A percentile compares a stretch with the other conserved stretches of the same genome.
Conservation (phyloP, 2,797 vertebrate genomes). For the Spondyliosoma cantharus region DNA sequence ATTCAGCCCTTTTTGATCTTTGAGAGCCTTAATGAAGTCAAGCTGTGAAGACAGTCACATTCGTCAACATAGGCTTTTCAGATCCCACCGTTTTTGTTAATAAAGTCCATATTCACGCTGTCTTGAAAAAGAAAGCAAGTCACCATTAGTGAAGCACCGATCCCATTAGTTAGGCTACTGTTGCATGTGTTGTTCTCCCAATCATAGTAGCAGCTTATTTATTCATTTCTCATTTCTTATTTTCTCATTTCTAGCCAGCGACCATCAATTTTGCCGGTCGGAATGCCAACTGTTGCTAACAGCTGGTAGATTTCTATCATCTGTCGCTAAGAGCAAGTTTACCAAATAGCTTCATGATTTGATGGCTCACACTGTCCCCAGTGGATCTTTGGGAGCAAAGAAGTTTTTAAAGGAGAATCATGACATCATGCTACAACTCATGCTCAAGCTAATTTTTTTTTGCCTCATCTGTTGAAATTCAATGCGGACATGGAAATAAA, state of each 20-base stretch:
- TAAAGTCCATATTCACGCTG: neutral
- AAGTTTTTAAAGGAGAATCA: too few relatives aligned
- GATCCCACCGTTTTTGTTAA: neutral
- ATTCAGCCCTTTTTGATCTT: constrained; percentile 12
- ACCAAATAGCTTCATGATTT: too few relatives aligned
- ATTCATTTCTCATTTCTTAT: neutral
- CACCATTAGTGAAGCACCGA: fast-evolving
- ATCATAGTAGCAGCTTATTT: neutral
- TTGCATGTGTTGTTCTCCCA: neutral
- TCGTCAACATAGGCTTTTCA: neutral
- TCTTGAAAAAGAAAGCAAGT: neutral
- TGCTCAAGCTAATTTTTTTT: neutral
- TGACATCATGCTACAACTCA: neutral
- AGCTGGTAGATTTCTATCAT: neutral
- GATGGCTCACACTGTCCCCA: neutral
- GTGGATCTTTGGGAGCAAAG: neutral
- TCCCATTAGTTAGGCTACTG: neutral
- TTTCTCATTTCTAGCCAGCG: neutral
- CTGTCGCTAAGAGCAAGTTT: neutral
- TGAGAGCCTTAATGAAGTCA: neutral
- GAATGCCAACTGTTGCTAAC: neutral
- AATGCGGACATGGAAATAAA: neutral
- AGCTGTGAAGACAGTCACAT: neutral
- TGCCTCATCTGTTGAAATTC: neutral
- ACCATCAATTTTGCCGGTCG: neutral